Percentiles rank a stretch among this genome's conserved stretches.
Evolutionary conservation across 2,888 invertebrate genomes (phyloP).

Genomic region (Agrilus cyanescens): DNA sequence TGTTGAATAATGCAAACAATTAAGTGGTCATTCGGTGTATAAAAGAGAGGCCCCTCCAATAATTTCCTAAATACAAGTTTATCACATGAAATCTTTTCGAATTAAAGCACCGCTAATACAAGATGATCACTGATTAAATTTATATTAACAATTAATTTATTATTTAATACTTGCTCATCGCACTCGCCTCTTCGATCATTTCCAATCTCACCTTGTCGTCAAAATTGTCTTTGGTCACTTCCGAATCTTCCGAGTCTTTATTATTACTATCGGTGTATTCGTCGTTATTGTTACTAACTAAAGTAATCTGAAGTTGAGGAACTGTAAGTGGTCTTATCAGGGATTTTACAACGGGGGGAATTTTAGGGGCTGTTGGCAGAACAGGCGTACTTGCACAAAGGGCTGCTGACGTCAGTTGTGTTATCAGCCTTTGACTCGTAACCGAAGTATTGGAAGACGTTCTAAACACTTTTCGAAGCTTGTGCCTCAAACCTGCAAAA

Average conservation of each 20-base stretch:
- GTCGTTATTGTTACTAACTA: conserved; percentile 31
- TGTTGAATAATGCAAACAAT: no score
- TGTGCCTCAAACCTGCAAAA: conserved; percentile 40
- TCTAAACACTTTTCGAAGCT: conserved; percentile 44
- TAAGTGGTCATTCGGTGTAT: no score
- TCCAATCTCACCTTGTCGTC: conserved; percentile 22
- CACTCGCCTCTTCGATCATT: conserved; percentile 32
- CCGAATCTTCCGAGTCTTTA: conserved; percentile 16
- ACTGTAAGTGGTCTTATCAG: conserved; percentile 45
- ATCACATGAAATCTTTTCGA: no score
- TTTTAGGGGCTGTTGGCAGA: conserved; percentile 39
- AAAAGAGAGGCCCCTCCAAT: no score
- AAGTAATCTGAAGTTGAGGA: conserved; percentile 40
- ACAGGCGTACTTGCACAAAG: conserved; percentile 49
- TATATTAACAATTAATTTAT: conserved; percentile 3
- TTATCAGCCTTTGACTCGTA: conserved; percentile 39
- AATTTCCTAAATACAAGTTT: no score
- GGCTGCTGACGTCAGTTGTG: conserved; percentile 47
- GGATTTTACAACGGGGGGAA: conserved; percentile 45
- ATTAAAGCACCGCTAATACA: conserved; percentile 7
- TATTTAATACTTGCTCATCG: conserved; percentile 35
- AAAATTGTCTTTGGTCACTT: conserved; percentile 8
- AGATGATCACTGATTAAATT: conserved; percentile 4
- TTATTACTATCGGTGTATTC: conserved; percentile 13
- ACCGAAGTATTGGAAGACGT: conserved; percentile 38